A percentile compares a stretch with the other conserved stretches of the same genome.
phyloP scores from a whole-genome alignment of 2,797 vertebrate genomes.

The Adelosebastes latens region DNA sequence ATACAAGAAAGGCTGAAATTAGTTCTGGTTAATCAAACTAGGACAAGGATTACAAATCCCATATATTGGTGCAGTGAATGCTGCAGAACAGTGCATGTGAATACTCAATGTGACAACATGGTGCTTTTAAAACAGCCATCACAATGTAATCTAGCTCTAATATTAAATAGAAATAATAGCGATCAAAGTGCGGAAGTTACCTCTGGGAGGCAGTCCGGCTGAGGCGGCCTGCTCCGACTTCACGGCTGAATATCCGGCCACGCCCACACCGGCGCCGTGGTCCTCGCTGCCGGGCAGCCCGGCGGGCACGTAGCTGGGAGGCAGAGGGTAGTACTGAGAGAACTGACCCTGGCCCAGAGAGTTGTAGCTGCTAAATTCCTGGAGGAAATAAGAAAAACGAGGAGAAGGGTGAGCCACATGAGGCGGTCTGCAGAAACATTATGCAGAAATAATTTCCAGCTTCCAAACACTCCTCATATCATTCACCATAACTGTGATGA shows the following conservation, averaged over 20 bases:
- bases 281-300: constrained; percentile 83
- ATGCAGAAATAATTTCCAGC: not conserved
- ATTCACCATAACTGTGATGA: not conserved
- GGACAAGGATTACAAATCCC: not conserved
- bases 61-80: no score
- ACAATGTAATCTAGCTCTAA: no score
- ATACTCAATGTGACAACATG: not conserved
- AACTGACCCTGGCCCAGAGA: constrained; percentile 94
- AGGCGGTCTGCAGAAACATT: not conserved
- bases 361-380: constrained; percentile 94
- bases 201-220: constrained; percentile 84
- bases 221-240: constrained; percentile 80
- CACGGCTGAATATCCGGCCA: constrained; percentile 80
- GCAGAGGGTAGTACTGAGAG: constrained; percentile 90
- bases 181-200: constrained; percentile 62
- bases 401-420: not conserved
- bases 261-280: constrained; percentile 73
- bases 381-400: not conserved
- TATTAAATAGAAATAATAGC: not conserved
- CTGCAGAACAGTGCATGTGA: not conserved
- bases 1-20: not conserved
- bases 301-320: constrained; percentile 87
- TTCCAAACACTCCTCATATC: not conserved
- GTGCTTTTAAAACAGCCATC: not conserved
- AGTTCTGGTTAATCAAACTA: not conserved